A percentile compares a stretch with the other conserved stretches of the same genome.
phyloP scores from a whole-genome alignment of 2,113 vertebrate species.

The Jaculus jaculus region DNA sequence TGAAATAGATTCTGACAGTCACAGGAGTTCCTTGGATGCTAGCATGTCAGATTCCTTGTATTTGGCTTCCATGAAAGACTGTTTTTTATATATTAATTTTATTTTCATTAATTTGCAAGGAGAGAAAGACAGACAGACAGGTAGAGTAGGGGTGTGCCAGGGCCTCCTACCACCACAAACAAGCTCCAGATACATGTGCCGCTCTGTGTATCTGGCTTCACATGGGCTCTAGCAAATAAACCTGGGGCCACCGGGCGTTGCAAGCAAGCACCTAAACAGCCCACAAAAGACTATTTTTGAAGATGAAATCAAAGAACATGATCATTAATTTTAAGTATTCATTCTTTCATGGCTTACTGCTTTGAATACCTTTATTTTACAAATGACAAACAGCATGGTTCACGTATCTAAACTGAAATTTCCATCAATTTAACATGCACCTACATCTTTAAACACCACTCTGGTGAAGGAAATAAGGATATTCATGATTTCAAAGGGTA shows the following conservation, averaged over 20 bases:
- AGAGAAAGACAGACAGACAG: no score
- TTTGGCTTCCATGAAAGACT: not conserved
- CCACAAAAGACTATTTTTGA: not conserved
- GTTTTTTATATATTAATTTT: not conserved
- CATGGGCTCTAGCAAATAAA: no score
- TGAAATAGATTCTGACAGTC: not conserved
- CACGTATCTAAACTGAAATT: not conserved
- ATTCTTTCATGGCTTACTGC: not conserved
- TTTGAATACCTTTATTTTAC: not conserved
- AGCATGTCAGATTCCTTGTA: not conserved
- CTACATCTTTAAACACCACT: not conserved
- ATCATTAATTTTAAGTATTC: not conserved
- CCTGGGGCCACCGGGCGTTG: no score
- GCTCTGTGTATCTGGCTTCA: no score
- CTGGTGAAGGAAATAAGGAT: not conserved
- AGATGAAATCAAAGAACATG: not conserved
- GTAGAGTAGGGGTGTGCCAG: no score
- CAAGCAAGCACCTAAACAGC: no score
- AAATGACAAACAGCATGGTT: not conserved
- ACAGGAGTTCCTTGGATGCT: not conserved
- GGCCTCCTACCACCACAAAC: no score
- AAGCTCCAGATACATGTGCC: no score
- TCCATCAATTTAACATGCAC: not conserved
- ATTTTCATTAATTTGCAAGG: no score
- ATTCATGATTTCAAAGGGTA: not conserved